Evolutionary conservation across 2,113 vertebrate species (phyloP).

Genomic region (Xiphophorus couchianus): DNA sequence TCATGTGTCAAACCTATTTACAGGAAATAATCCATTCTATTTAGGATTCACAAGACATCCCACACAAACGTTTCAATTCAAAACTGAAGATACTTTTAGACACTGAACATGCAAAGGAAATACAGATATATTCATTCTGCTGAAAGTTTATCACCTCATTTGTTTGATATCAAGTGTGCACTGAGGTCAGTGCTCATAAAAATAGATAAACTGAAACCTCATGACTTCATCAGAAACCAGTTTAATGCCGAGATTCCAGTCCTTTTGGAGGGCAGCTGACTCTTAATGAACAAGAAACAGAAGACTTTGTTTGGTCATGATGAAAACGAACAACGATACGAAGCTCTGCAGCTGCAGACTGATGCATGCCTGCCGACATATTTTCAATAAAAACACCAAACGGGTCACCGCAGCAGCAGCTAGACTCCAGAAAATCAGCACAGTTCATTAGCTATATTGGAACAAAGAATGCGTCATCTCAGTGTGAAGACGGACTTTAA

Average conservation of each 20-base stretch:
- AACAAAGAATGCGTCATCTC: not conserved
- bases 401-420: not conserved
- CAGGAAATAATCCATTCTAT: not conserved
- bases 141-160: not conserved
- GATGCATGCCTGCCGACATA: not conserved
- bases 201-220: not conserved
- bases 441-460: not conserved
- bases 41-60: too few relatives aligned
- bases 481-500: conserved; percentile 5
- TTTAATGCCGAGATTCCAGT: not conserved
- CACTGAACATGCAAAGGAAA: too few relatives aligned
- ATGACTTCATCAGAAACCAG: not conserved
- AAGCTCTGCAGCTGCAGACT: not conserved
- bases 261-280: conserved; percentile 5
- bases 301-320: not conserved
- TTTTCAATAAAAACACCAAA: not conserved
- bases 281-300: not conserved
- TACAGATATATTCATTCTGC: too few relatives aligned
- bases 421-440: not conserved
- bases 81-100: not conserved
- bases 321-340: not conserved
- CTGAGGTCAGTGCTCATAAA: not conserved
- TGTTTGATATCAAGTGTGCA: not conserved
- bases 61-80: too few relatives aligned
- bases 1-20: not conserved